A percentile compares a stretch with the other conserved stretches of the same genome.
Evolutionary conservation across 2,797 vertebrate genomes (phyloP).

Genomic region (Sebastes itinus): DNA sequence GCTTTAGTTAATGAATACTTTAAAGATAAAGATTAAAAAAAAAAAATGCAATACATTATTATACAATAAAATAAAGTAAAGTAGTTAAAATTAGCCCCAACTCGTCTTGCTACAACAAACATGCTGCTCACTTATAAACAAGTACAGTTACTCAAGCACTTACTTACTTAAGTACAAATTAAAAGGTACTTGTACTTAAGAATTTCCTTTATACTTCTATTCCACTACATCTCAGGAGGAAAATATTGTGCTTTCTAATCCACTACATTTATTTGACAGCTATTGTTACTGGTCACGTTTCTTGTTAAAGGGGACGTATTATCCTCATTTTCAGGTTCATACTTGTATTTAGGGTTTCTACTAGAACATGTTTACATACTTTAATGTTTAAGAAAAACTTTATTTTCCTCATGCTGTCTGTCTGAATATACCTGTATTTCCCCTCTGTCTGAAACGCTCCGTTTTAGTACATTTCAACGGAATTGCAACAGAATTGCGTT

Average conservation of each 20-base stretch:
- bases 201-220: neutral
- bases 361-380: too few species aligned
- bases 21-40: neutral
- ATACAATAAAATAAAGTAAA: too few species aligned
- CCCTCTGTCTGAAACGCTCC: too few species aligned
- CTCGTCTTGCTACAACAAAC: neutral
- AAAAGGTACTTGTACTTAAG: accelerated
- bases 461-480: too few species aligned
- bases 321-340: too few species aligned
- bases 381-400: too few species aligned
- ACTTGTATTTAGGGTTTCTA: too few species aligned
- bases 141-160: neutral
- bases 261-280: neutral
- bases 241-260: neutral
- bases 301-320: neutral
- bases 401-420: too few species aligned
- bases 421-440: accelerated
- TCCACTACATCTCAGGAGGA: accelerated
- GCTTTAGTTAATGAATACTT: neutral
- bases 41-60: accelerated
- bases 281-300: neutral
- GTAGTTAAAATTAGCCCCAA: neutral
- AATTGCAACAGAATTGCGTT: too few species aligned
- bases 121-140: neutral
- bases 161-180: neutral